phyloP scores from a whole-genome alignment of 1,140 invertebrate genomes.

The Papilio aristodemus region DNA sequence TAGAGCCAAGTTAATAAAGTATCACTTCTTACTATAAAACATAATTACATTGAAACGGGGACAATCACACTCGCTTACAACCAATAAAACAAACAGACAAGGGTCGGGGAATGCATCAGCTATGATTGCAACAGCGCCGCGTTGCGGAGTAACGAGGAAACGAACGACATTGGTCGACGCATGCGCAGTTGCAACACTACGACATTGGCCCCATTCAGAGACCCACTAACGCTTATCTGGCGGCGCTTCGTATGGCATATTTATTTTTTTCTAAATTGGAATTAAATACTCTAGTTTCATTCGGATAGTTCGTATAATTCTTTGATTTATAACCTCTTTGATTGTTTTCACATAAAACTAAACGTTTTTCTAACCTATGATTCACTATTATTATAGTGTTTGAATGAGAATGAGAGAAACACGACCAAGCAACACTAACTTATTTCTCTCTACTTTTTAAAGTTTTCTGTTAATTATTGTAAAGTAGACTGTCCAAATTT shows the following conservation, averaged over 20 bases:
- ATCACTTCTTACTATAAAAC: neutral
- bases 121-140: slow-evolving; percentile 46
- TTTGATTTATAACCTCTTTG: neutral
- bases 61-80: neutral
- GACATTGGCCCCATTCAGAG: slow-evolving; percentile 72
- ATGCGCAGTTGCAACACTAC: slow-evolving; percentile 65
- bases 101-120: slow-evolving; percentile 31
- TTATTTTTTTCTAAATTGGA: slow-evolving; percentile 35
- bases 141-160: slow-evolving; percentile 59
- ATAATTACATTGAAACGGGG: slow-evolving; percentile 8
- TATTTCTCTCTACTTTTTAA: too few species aligned
- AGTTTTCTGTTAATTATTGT: too few species aligned
- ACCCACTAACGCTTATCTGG: slow-evolving; percentile 72
- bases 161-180: slow-evolving; percentile 64
- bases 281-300: slow-evolving; percentile 7
- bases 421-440: too few species aligned
- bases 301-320: neutral
- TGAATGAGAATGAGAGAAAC: too few species aligned
- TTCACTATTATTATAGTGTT: too few species aligned
- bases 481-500: too few species aligned
- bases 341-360: too few species aligned
- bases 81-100: neutral
- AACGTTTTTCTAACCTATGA: too few species aligned
- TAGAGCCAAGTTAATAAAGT: too few species aligned
- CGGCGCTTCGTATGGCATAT: slow-evolving; percentile 40